phyloP scores from a whole-genome alignment of 2,113 vertebrate species.

The Halcyon senegalensis region DNA sequence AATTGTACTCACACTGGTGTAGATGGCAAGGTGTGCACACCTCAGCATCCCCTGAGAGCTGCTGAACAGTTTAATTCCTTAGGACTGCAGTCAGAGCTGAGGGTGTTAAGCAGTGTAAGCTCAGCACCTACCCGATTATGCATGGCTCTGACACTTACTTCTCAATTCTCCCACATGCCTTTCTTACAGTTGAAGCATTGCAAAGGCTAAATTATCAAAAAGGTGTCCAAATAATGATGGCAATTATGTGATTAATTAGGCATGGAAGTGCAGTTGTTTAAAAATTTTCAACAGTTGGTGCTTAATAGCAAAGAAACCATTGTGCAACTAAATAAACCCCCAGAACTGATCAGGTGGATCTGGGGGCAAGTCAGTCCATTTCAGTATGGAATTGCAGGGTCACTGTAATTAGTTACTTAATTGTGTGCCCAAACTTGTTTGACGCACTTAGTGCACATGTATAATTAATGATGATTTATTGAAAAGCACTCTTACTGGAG shows the following conservation, averaged over 20 bases:
- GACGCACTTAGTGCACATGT: not conserved
- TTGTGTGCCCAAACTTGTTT: constrained; percentile 47
- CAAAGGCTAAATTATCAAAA: constrained; percentile 49
- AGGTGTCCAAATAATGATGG: constrained; percentile 55
- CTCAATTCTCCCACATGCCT: not conserved
- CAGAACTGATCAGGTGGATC: not conserved
- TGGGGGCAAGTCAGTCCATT: not conserved
- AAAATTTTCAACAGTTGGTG: constrained; percentile 54
- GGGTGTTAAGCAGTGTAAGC: not conserved
- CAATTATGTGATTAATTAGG: constrained; percentile 70
- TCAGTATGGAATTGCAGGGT: constrained; percentile 37
- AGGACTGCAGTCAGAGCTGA: not conserved
- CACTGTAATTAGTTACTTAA: constrained; percentile 66
- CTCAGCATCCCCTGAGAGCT: not conserved
- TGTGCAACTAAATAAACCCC: not conserved
- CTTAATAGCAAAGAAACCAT: constrained; percentile 4
- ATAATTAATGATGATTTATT: constrained; percentile 71
- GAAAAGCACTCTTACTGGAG: constrained; percentile 21
- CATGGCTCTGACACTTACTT: not conserved
- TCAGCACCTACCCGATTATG: not conserved
- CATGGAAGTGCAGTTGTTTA: constrained; percentile 53
- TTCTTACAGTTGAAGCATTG: not conserved
- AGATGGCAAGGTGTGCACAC: accelerated
- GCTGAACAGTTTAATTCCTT: not conserved
- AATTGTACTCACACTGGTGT: accelerated